These are phyloP conservation scores for Brachymystax lenok DNA, from an alignment of 2,797 vertebrate species.

Conservation along the genomic window DNA sequence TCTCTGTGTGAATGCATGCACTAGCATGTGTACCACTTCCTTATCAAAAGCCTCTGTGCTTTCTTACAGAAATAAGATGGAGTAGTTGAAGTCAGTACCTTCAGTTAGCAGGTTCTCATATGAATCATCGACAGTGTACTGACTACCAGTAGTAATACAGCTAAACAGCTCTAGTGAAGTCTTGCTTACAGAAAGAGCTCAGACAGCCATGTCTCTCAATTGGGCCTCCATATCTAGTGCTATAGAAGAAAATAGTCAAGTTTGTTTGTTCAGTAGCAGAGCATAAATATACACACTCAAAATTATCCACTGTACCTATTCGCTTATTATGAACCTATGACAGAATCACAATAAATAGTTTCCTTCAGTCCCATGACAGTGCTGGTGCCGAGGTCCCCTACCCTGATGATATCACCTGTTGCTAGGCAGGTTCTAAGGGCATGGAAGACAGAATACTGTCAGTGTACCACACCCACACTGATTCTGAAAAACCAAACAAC, in stretches of 20 bases:
- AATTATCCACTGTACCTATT: not conserved
- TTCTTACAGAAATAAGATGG: not conserved
- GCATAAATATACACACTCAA: not conserved
- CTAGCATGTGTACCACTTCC: too few species aligned
- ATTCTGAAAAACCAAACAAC: not conserved
- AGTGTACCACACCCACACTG: not conserved
- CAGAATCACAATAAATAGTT: not conserved
- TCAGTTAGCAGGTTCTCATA: constrained; percentile 2
- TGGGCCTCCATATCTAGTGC: not conserved
- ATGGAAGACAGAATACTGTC: constrained; percentile 35
- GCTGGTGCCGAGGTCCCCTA: not conserved
- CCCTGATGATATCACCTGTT: too few species aligned
- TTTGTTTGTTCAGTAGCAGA: not conserved
- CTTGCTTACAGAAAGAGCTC: not conserved
- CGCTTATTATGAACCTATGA: not conserved
- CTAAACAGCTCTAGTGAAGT: not conserved
- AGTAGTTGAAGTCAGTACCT: not conserved
- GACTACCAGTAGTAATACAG: not conserved
- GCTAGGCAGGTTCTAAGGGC: not conserved
- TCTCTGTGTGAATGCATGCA: not conserved
- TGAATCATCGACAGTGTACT: not conserved
- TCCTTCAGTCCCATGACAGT: too few species aligned
- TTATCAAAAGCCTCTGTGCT: not conserved
- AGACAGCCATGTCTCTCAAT: not conserved
- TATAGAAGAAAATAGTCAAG: not conserved